Percentiles rank a stretch among this genome's conserved stretches.
These are phyloP conservation scores for Rana temporaria DNA, from an alignment of 2,113 vertebrate species.

Conservation along the genomic window DNA sequence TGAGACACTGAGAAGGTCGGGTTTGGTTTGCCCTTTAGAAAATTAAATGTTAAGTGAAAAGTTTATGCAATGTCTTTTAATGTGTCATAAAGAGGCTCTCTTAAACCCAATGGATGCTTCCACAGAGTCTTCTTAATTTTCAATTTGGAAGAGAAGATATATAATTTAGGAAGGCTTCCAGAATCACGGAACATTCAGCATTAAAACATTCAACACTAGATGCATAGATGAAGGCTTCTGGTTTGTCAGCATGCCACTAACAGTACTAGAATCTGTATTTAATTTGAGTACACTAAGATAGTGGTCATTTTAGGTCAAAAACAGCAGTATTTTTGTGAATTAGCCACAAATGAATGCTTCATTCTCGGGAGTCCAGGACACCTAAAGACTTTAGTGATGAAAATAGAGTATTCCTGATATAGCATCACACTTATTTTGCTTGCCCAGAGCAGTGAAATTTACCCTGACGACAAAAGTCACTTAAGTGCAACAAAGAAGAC, in stretches of 20 bases:
- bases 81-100: conserved; percentile 32
- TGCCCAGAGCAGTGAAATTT: conserved; percentile 19
- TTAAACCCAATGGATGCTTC: conserved; percentile 32
- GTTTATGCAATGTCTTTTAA: conserved; percentile 25
- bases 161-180: conserved; percentile 52
- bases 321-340: conserved; percentile 49
- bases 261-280: conserved; percentile 50
- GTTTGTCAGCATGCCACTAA: conserved; percentile 47
- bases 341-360: conserved; percentile 49
- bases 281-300: conserved; percentile 44
- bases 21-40: conserved; percentile 37
- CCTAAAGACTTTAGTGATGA: conserved; percentile 39
- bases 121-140: conserved; percentile 49
- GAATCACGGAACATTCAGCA: conserved; percentile 49
- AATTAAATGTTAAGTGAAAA: conserved; percentile 15
- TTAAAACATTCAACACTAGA: conserved; percentile 48
- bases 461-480: conserved; percentile 4
- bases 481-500: neutral
- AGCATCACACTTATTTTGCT: conserved; percentile 29
- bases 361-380: conserved; percentile 35
- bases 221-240: conserved; percentile 45
- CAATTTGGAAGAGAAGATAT: conserved; percentile 54
- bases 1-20: conserved; percentile 23
- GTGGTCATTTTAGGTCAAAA: conserved; percentile 55
- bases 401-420: conserved; percentile 33